Base-by-base conservation (phyloP, 1,140 invertebrate genomes). In the Doryteuthis pealeii region DNA sequence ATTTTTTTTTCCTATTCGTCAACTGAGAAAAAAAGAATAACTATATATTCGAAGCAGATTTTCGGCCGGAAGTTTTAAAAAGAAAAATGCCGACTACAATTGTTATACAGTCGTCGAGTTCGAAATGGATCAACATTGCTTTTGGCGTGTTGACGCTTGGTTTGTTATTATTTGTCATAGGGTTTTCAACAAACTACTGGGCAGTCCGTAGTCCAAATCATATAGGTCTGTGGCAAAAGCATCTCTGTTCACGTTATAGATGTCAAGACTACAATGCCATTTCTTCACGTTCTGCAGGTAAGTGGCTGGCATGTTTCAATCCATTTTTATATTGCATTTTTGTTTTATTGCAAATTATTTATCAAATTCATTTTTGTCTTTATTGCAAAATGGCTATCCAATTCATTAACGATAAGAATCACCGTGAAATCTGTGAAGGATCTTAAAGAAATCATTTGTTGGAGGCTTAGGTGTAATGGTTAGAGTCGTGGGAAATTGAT, bases 181-280 rank as follows among this genome's bases (percentile, higher is more conserved):
- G 79, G 1, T 81, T 83, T 32, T 77, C 79, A 26, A 83, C 82
- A 1, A 58, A 72, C 15, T 69, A 71, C 3, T 83, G 82, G 82
- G 76, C 78, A 72, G 70, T 70, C 3, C 18, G 5, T 2, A 28
- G 33, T 40, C 31, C 2, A 12, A 12, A 43, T 26, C 35, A 49
- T 33, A 12, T 54, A 18, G 54, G 54, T 22, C 54, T 62, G 5
- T 62, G 54, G 54, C 22, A 62, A 62, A 62, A 22, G 6, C 26
- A n/a, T 62, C 6, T 62, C 12, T 62, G 54, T 28, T n/a, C 10
- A 14, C 54, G 6, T 28, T 28, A 6, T n/a, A 18, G 18, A 0
- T 62, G 54, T 1, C 26, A 22, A n/a, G 54, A 62, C 18, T 22
- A 14, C 54, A 62, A 18, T 28, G 18, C 10, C 54, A 18, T 62